phyloP scores from a whole-genome alignment of 2,797 vertebrate genomes.

The Diglossa cyanea region DNA sequence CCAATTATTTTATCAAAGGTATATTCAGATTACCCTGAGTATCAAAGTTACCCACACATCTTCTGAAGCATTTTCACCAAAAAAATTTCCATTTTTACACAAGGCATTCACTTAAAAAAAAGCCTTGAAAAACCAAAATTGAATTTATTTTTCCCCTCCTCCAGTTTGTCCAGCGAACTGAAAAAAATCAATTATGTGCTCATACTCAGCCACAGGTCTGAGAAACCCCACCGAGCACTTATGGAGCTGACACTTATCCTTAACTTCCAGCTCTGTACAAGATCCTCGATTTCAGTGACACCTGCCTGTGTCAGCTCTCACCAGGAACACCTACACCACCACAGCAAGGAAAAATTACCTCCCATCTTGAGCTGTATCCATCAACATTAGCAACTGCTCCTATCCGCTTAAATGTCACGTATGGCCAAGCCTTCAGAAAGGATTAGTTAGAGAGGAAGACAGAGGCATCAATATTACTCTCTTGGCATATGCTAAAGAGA shows the following conservation, averaged over 20 bases:
- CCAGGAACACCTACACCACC: background rate
- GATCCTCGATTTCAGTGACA: background rate
- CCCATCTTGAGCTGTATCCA: background rate
- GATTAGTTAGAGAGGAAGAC: background rate
- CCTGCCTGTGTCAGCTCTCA: background rate
- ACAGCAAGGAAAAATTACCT: background rate
- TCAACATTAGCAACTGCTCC: background rate
- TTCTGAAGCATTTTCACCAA: background rate
- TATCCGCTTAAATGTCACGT: background rate
- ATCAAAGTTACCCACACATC: background rate
- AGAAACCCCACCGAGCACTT: background rate
- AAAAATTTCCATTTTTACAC: background rate
- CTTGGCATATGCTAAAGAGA: background rate
- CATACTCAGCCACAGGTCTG: background rate
- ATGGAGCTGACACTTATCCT: background rate
- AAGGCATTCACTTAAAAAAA: background rate
- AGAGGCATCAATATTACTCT: background rate
- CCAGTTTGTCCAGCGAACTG: background rate
- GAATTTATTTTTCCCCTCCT: background rate
- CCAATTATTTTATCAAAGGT: background rate
- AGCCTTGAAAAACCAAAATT: background rate
- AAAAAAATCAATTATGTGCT: background rate
- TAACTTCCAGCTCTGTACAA: slow-evolving; percentile 2
- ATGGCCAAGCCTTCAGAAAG: slow-evolving; percentile 4
- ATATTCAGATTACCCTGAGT: background rate